These are phyloP conservation scores for Picus viridis DNA, from an alignment of 2,797 vertebrate species.

Conservation along the genomic window DNA sequence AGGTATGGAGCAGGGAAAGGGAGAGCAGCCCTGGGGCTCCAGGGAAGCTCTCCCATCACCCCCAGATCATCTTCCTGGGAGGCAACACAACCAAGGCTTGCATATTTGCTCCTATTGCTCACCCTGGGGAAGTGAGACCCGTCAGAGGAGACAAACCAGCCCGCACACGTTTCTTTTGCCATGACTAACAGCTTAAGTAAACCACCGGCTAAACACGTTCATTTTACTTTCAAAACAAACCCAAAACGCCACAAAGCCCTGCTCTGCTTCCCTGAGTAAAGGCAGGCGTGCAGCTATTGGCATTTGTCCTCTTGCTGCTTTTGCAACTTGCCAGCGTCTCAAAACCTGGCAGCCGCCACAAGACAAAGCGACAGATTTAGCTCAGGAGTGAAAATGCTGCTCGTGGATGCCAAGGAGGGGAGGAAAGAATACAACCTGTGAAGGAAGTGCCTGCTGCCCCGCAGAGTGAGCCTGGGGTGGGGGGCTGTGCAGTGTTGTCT, in stretches of 20 bases:
- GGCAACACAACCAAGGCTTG: neutral
- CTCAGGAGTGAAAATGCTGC: neutral
- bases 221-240: constrained; percentile 47
- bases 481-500: rapidly evolving
- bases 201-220: neutral
- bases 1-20: rapidly evolving
- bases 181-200: constrained; percentile 12
- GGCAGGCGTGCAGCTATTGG: neutral
- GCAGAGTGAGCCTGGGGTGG: neutral
- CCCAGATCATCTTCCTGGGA: neutral
- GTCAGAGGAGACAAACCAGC: constrained; percentile 21
- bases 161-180: neutral
- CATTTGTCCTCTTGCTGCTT: neutral
- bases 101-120: neutral
- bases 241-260: neutral
- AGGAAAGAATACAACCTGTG: neutral
- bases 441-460: neutral
- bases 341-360: neutral
- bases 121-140: neutral
- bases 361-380: neutral
- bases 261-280: neutral
- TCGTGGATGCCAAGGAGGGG: neutral
- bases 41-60: neutral
- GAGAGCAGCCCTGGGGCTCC: neutral
- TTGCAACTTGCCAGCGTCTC: neutral